Conservation (phyloP, 2,113 vertebrate genomes). For the Terrapene triunguis region DNA sequence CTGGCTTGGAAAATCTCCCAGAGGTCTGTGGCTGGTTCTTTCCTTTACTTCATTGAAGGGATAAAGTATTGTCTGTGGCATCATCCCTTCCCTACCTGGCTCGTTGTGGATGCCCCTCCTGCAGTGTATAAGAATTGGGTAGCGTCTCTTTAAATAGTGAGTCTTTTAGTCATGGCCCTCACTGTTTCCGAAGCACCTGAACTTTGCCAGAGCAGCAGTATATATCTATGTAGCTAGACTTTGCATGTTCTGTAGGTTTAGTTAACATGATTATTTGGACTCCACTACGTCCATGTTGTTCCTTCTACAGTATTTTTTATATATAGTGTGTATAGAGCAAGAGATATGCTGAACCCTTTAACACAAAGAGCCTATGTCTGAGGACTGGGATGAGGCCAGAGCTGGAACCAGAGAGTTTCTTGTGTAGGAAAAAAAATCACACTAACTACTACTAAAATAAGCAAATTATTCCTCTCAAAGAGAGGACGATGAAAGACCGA, state of each 20-base stretch:
- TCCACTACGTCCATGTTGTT: neutral
- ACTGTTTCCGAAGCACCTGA: neutral
- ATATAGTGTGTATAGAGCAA: fast-evolving
- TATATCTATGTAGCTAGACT: neutral
- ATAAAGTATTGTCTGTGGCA: neutral
- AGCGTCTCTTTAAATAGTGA: neutral
- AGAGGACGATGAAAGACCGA: neutral
- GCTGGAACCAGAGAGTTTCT: neutral
- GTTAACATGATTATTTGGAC: neutral
- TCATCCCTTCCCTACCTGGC: neutral
- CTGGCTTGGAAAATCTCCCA: neutral
- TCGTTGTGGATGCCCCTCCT: neutral
- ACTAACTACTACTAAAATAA: neutral
- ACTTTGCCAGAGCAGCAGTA: neutral
- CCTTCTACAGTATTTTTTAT: fast-evolving
- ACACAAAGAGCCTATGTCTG: neutral
- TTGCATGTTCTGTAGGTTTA: neutral
- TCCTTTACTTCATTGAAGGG: neutral
- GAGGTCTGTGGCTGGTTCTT: neutral
- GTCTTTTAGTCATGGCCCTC: neutral
- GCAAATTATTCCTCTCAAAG: neutral
- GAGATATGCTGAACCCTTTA: no score
- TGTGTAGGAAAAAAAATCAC: neutral
- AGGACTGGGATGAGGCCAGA: neutral
- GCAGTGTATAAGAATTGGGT: neutral